phyloP scores from a whole-genome alignment of 2,888 invertebrate genomes.

The Sialis fuliginosa region DNA sequence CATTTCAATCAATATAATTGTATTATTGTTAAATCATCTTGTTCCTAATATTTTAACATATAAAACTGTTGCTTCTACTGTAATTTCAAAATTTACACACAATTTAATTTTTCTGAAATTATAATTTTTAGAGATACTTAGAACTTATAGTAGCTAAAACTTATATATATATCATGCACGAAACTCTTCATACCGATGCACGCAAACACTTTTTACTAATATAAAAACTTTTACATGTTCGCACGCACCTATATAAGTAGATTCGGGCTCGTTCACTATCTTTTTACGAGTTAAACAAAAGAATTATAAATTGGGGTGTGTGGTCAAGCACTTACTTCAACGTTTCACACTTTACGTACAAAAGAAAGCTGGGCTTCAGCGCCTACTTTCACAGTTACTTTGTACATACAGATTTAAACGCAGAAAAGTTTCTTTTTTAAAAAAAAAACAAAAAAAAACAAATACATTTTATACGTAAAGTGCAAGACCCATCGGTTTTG shows the following conservation, averaged over 20 bases:
- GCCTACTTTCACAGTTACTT: too few relatives aligned
- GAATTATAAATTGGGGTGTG: background rate
- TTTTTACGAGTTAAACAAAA: background rate
- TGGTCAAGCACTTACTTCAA: too few relatives aligned
- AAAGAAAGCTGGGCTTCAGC: too few relatives aligned
- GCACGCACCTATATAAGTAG: too few relatives aligned
- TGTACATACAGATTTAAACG: too few relatives aligned
- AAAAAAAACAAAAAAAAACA: too few relatives aligned
- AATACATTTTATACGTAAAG: too few relatives aligned
- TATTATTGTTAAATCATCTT: conserved; percentile 7
- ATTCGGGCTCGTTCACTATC: background rate
- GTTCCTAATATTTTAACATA: conserved; percentile 7
- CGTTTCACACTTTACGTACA: too few relatives aligned
- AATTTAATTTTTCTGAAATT: conserved; percentile 6
- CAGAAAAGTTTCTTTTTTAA: too few relatives aligned
- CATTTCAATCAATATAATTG: conserved; percentile 7
- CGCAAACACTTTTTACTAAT: background rate
- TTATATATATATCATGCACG: conserved; percentile 3
- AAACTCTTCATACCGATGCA: background rate
- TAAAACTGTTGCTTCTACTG: conserved; percentile 6
- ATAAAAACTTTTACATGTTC: background rate
- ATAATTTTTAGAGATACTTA: conserved; percentile 6
- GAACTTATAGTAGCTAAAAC: conserved; percentile 6
- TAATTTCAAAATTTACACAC: conserved; percentile 7
- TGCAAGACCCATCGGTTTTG: too few relatives aligned